Base-by-base conservation (phyloP, 2,888 invertebrate genomes). In the Mythimna lalbum region DNA sequence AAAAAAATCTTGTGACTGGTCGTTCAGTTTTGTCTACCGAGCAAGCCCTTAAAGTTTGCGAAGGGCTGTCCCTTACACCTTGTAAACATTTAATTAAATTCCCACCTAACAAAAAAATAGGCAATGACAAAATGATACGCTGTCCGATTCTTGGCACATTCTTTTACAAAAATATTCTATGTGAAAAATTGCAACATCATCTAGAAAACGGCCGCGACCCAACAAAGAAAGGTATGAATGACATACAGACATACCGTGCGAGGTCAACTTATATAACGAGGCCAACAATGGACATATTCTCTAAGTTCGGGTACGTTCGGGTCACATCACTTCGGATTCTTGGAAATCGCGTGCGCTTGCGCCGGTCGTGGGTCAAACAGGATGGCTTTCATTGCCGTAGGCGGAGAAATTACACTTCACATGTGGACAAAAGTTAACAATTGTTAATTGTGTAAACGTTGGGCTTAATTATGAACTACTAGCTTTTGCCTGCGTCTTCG, bases 321-420 rank as follows among this genome's bases (percentile, higher is more conserved):
- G 71, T 77, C 71, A 77, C 19, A 10, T 77, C 71, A 77, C 19
- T 17, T 7, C 23, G 33, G 9, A 5, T 72, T 72, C 53, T 52
- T 47, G 47, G 49, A 43, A 64, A 62, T 80, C 60, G 60, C 76
- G 60, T 80, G 80, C 62, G 60, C 76, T 55, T 80, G 80, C 62
- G 53, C 49, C 53, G 63, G 72, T 73, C 72, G 62, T 77, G 73
- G 79, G 81, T 77, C 78, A 62, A 50, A 59, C 73, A 77, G 81
- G 63, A 73, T 59, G 57, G 52, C 73, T 81, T 81, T 77, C 78
- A 77, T 77, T 77, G 64, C 66, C 56, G 81, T 63, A 53, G 73
- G 69, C 73, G 53, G 39, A 63, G 62, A 81, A 73, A 81, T 66
- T 64, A 63, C 60, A 57, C 73, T 57, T 33, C 36, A 66, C 49